These are phyloP conservation scores for Apamea sordens DNA, from an alignment of 2,888 invertebrate species.

Conservation along the genomic window DNA sequence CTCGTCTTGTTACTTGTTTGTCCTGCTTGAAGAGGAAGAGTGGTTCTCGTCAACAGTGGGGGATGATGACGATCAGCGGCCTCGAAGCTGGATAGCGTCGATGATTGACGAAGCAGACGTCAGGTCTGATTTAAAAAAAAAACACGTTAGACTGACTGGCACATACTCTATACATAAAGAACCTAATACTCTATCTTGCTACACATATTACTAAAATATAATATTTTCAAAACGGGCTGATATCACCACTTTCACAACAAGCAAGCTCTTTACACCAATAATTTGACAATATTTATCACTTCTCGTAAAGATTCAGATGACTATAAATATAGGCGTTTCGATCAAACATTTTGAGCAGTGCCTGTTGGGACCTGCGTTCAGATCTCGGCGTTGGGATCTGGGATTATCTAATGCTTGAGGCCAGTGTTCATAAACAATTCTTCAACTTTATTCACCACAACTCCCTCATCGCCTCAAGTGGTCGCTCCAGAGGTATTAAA, in stretches of 20 bases:
- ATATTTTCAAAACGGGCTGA: not conserved
- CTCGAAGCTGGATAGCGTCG: not conserved
- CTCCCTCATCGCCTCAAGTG: not conserved
- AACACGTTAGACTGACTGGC: not conserved
- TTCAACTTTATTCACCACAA: not conserved
- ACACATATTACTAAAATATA: not conserved
- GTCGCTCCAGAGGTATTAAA: not conserved
- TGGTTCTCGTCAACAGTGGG: not conserved
- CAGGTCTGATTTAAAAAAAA: conserved; percentile 7
- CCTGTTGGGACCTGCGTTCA: not conserved
- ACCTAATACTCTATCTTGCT: no score
- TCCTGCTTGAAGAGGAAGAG: no score
- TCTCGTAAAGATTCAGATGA: not conserved
- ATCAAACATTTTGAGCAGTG: not conserved
- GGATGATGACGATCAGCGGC: not conserved
- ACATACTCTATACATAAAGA: not conserved
- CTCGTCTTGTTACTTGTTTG: not conserved
- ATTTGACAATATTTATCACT: not conserved
- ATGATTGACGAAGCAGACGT: not conserved
- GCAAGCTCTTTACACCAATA: not conserved
- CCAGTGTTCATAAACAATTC: not conserved
- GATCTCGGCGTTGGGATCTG: not conserved
- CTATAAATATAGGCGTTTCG: not conserved
- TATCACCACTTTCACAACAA: not conserved
- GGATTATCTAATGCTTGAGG: no score